Conservation (phyloP, 1,140 invertebrate genomes). For the Fragariocoptes setiger region DNA sequence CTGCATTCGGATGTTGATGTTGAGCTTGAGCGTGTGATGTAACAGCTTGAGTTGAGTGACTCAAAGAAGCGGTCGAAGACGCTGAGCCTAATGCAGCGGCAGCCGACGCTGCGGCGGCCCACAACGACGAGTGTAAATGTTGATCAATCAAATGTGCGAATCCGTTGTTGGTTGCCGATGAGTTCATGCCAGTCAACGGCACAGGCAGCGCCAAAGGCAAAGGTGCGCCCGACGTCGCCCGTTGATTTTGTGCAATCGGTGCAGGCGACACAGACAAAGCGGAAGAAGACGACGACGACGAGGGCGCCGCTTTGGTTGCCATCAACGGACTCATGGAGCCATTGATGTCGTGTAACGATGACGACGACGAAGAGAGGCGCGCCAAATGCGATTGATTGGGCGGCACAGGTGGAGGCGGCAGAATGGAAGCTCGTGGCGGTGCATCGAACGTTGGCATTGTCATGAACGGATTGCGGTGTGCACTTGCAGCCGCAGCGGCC, state of each 20-base stretch:
- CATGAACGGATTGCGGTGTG: neutral
- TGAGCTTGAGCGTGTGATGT: too few relatives aligned
- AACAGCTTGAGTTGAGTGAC: too few relatives aligned
- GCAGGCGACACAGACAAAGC: neutral
- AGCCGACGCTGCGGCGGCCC: neutral
- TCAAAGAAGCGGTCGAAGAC: too few relatives aligned
- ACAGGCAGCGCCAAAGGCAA: neutral
- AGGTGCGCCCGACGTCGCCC: neutral
- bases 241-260: neutral
- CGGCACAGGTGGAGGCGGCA: slow-evolving; percentile 1
- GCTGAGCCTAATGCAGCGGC: neutral
- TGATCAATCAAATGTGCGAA: too few relatives aligned
- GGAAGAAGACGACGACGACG: neutral
- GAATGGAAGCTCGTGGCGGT: neutral
- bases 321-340: neutral
- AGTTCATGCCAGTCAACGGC: neutral
- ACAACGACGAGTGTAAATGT: too few relatives aligned
- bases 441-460: neutral
- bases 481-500: slow-evolving; percentile 1
- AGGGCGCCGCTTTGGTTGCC: neutral
- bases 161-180: slow-evolving; percentile 8
- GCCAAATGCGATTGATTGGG: neutral
- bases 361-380: neutral
- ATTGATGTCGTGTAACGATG: neutral
- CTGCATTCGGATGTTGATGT: too few relatives aligned